Evolutionary conservation across 2,888 invertebrate species (phyloP).

Genomic region (Linyphia triangularis): DNA sequence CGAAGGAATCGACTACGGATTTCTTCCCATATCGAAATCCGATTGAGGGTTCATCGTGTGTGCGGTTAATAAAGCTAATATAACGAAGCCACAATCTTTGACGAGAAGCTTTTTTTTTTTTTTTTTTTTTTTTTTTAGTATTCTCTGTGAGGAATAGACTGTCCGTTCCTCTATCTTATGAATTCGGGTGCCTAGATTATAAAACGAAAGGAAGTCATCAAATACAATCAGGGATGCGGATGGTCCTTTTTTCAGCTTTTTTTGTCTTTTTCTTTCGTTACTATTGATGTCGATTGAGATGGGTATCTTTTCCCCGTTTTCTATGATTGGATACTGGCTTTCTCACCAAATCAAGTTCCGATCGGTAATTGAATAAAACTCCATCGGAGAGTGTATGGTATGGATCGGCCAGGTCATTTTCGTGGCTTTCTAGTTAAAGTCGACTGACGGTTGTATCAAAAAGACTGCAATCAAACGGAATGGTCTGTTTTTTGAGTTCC

Average conservation of each 20-base stretch:
- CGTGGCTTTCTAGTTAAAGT: too few species aligned
- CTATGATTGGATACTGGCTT: slow-evolving; percentile 45
- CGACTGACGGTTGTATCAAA: too few species aligned
- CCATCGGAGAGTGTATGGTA: neutral
- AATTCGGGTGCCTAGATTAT: slow-evolving; percentile 38
- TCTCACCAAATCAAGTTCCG: slow-evolving; percentile 39
- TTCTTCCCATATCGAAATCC: slow-evolving; percentile 63
- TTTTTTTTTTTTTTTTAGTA: slow-evolving; percentile 13
- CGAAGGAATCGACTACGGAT: slow-evolving; percentile 43
- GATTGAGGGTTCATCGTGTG: slow-evolving; percentile 42
- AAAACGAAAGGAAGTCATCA: slow-evolving; percentile 54
- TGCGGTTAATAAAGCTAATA: slow-evolving; percentile 66
- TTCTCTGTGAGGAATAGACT: neutral
- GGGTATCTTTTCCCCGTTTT: slow-evolving; percentile 32
- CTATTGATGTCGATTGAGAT: slow-evolving; percentile 13
- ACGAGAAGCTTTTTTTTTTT: neutral
- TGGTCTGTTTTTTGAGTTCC: too few species aligned
- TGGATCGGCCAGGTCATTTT: neutral
- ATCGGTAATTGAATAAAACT: slow-evolving; percentile 42
- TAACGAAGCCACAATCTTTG: slow-evolving; percentile 55
- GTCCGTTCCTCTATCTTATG: slow-evolving; percentile 25
- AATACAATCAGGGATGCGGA: slow-evolving; percentile 54
- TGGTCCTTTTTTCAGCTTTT: neutral
- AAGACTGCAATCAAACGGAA: too few species aligned
- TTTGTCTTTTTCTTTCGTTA: neutral